phyloP scores from a whole-genome alignment of 2,888 invertebrate genomes.

The Lottia scabra region DNA sequence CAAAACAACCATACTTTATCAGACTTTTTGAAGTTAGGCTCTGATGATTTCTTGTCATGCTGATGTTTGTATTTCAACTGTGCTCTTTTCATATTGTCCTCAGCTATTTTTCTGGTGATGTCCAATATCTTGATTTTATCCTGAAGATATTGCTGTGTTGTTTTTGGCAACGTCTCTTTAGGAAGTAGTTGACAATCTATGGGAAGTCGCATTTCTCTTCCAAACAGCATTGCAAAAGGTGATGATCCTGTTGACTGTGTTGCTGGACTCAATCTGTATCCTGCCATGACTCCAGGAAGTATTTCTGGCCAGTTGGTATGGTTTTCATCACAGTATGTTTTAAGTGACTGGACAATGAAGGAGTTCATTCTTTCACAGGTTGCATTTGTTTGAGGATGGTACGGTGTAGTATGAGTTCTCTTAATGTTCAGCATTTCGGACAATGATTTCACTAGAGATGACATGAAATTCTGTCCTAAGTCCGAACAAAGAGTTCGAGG shows the following conservation, averaged over 20 bases:
- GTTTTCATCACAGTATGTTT: background rate
- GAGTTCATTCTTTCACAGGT: constrained; percentile 16
- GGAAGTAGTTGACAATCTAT: constrained; percentile 1
- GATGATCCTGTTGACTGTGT: constrained; percentile 13
- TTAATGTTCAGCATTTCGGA: constrained; percentile 12
- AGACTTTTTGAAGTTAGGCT: background rate
- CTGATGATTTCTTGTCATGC: constrained; percentile 7
- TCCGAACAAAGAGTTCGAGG: constrained; percentile 25
- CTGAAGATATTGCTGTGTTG: background rate
- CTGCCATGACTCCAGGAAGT: constrained; percentile 15
- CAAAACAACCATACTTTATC: constrained; percentile 14
- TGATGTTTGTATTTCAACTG: constrained; percentile 3
- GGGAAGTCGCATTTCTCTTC: constrained; percentile 8
- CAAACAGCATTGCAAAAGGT: constrained; percentile 16
- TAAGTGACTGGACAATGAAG: constrained; percentile 6
- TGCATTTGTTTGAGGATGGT: constrained; percentile 14
- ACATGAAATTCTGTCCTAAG: no score
- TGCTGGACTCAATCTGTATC: constrained; percentile 9
- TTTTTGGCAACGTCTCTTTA: background rate
- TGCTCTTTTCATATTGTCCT: constrained; percentile 1
- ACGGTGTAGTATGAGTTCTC: background rate
- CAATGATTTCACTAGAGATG: constrained; percentile 15
- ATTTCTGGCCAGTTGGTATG: constrained; percentile 9
- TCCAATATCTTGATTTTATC: constrained; percentile 1
- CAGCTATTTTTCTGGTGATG: constrained; percentile 3